Evolutionary conservation across 2,797 vertebrate genomes (phyloP).

Genomic region (Danio jaintianensis): DNA sequence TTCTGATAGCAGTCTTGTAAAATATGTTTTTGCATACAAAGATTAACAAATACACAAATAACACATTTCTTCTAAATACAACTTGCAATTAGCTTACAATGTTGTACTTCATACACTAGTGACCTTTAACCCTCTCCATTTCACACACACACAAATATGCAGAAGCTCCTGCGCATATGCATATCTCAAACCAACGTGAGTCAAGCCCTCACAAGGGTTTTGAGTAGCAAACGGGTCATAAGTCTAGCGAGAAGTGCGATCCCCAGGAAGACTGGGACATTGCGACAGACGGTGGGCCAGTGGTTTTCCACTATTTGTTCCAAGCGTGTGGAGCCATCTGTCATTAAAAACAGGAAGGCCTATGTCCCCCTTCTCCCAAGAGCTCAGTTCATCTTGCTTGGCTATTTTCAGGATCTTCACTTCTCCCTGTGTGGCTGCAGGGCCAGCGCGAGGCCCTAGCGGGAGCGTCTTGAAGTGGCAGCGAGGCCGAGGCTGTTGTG

Average conservation of each 20-base stretch:
- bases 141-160: conserved; percentile 7
- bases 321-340: conserved; percentile 87
- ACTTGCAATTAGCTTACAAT: not conserved
- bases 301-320: conserved; percentile 85
- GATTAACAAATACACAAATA: not conserved
- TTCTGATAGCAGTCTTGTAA: too few relatives aligned
- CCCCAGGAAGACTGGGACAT: conserved; percentile 68
- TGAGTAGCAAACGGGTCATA: conserved; percentile 68
- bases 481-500: conserved; percentile 81
- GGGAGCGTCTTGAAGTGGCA: conserved; percentile 81
- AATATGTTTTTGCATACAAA: not conserved
- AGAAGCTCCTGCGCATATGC: not conserved
- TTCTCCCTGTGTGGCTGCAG: conserved; percentile 79
- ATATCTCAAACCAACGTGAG: conserved; percentile 1
- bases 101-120: conserved; percentile 72
- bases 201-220: conserved; percentile 64
- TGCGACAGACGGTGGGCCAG: conserved; percentile 72
- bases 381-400: conserved; percentile 68
- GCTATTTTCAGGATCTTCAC: conserved; percentile 87
- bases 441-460: conserved; percentile 76
- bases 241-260: conserved; percentile 53
- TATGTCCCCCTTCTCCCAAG: conserved; percentile 86
- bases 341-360: conserved; percentile 90
- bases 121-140: conserved; percentile 64
- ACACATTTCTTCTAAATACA: conserved; percentile 2